These are phyloP conservation scores for Lasiurus cinereus DNA, from an alignment of 2,113 vertebrate genomes.

Conservation along the genomic window DNA sequence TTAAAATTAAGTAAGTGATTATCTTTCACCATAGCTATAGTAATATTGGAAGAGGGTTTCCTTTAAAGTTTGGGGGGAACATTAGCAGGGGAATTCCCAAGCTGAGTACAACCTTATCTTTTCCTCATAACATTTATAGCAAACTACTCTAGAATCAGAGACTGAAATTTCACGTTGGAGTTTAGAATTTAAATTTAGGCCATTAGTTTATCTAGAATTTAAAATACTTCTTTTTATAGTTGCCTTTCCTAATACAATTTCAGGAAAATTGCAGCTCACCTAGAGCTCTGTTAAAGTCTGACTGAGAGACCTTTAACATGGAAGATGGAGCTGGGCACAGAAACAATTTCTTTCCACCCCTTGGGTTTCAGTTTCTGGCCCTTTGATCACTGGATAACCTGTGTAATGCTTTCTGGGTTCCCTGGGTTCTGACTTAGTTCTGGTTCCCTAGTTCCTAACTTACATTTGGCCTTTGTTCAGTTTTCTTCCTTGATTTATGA, in stretches of 20 bases:
- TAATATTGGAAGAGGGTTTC: neutral
- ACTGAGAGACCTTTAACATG: neutral
- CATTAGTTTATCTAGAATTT: slow-evolving; percentile 21
- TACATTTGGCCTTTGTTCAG: neutral
- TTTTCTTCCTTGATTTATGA: neutral
- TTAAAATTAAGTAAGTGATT: slow-evolving; percentile 12
- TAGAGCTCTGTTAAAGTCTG: neutral
- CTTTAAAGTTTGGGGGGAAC: neutral
- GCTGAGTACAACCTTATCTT: neutral
- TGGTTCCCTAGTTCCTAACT: neutral
- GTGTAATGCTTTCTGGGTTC: neutral
- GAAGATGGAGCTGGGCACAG: neutral
- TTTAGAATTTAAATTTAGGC: slow-evolving; percentile 37
- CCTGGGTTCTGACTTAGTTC: neutral
- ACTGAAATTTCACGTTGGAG: neutral
- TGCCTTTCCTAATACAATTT: slow-evolving; percentile 50
- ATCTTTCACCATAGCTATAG: neutral
- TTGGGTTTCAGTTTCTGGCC: neutral
- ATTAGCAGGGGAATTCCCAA: neutral
- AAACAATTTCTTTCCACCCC: neutral
- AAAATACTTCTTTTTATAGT: slow-evolving; percentile 29
- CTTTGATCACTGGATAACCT: neutral
- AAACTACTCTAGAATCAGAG: neutral
- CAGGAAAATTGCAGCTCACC: neutral
- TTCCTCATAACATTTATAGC: neutral